A percentile compares a stretch with the other conserved stretches of the same genome.
These are phyloP conservation scores for Brachyhypopomus gauderio DNA, from an alignment of 2,113 vertebrate genomes.

Conservation along the genomic window DNA sequence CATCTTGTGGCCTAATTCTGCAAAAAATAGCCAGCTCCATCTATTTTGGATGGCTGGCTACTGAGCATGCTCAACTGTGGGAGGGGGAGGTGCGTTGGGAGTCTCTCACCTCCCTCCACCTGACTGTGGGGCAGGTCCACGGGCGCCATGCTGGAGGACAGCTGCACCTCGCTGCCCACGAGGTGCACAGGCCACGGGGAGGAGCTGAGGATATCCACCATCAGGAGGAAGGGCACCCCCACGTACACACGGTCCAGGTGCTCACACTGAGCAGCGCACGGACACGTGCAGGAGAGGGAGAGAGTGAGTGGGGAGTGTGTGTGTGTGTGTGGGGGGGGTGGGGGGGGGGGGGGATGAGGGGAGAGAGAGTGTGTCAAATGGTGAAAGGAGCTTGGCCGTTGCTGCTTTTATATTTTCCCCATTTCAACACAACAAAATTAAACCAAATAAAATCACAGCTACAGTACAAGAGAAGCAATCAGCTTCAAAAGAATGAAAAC, in stretches of 20 bases:
- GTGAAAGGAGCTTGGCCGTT: too few species aligned
- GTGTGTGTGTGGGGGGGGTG: too few species aligned
- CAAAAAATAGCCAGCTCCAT: too few species aligned
- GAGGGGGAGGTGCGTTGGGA: neutral
- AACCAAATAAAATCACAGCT: too few species aligned
- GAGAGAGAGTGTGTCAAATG: too few species aligned
- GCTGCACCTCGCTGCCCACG: slow-evolving; percentile 82
- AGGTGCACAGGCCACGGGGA: slow-evolving; percentile 93
- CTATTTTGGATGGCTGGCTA: neutral
- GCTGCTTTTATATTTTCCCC: too few species aligned
- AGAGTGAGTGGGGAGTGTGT: too few species aligned
- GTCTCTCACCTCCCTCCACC: slow-evolving; percentile 80
- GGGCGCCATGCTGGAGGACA: slow-evolving; percentile 78
- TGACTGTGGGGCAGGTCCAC: slow-evolving; percentile 85
- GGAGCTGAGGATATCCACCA: slow-evolving; percentile 88
- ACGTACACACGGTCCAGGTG: slow-evolving; percentile 86
- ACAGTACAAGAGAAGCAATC: too few species aligned
- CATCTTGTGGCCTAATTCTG: too few species aligned
- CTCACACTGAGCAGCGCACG: slow-evolving; percentile 83
- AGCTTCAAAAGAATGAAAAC: too few species aligned
- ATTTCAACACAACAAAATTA: too few species aligned
- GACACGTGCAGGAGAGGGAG: neutral
- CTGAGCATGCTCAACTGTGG: neutral
- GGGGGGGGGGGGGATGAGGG: too few species aligned
- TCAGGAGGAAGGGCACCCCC: slow-evolving; percentile 91